These are phyloP conservation scores for Andinoacara biseriatus DNA, from an alignment of 2,113 vertebrate genomes.

Conservation along the genomic window DNA sequence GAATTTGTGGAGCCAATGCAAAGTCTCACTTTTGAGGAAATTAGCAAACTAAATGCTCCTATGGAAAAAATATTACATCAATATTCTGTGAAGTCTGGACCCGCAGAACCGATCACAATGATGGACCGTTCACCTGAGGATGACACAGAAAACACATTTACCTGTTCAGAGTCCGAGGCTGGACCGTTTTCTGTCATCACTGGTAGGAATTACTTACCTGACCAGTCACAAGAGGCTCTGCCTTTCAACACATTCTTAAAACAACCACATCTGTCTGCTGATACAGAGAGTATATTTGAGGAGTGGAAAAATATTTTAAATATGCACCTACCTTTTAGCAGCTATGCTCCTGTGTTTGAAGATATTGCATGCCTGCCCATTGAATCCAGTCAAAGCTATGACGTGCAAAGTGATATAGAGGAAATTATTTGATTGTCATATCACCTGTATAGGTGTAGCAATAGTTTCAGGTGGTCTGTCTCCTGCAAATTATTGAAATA, in stretches of 20 bases:
- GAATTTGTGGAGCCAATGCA: slow-evolving; percentile 51
- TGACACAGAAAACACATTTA: slow-evolving; percentile 70
- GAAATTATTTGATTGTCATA: slow-evolving; percentile 73
- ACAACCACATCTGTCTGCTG: slow-evolving; percentile 12
- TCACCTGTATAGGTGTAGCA: background rate
- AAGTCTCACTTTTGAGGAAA: slow-evolving; percentile 74
- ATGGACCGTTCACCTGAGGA: slow-evolving; percentile 59
- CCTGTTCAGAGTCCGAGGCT: slow-evolving; percentile 63
- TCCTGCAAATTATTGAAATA: background rate
- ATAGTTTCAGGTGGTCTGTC: background rate
- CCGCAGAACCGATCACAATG: background rate
- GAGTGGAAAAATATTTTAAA: slow-evolving; percentile 66
- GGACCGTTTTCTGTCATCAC: slow-evolving; percentile 38
- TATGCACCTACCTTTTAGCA: slow-evolving; percentile 63
- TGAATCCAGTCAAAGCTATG: slow-evolving; percentile 35
- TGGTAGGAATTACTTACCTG: slow-evolving; percentile 12
- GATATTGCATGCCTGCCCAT: slow-evolving; percentile 71
- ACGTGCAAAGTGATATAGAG: slow-evolving; percentile 72
- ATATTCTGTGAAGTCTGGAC: background rate
- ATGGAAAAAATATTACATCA: background rate
- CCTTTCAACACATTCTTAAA: slow-evolving; percentile 37
- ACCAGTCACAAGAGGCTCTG: slow-evolving; percentile 19
- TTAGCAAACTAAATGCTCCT: slow-evolving; percentile 66
- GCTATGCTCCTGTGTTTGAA: slow-evolving; percentile 75
- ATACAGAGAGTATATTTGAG: slow-evolving; percentile 23